Percentiles rank a stretch among this genome's conserved stretches.
phyloP scores from a whole-genome alignment of 2,113 vertebrate genomes.

The Colossoma macropomum region DNA sequence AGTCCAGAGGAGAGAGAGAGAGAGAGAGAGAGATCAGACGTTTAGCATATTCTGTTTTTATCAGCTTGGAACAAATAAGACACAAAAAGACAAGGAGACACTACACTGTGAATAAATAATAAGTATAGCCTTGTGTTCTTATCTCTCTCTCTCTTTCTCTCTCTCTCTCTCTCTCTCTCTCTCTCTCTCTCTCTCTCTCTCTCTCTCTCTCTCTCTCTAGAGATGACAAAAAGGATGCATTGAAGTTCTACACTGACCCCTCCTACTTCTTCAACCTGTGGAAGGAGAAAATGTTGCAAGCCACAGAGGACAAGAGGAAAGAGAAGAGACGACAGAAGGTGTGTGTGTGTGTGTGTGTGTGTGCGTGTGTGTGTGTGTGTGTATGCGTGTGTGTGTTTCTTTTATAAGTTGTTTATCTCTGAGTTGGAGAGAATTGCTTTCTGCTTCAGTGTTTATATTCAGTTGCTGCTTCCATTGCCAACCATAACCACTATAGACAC shows the following conservation, averaged over 20 bases:
- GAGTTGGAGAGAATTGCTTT: neutral
- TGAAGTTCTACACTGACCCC: conserved; percentile 93
- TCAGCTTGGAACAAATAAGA: neutral
- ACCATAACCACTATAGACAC: conserved; percentile 16
- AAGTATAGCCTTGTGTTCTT: neutral
- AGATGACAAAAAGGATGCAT: conserved; percentile 90
- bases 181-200: neutral
- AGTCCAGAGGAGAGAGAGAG: neutral
- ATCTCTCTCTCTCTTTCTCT: neutral
- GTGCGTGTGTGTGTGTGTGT: conserved; percentile 15
- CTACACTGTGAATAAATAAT: neutral
- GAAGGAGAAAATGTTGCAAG: conserved; percentile 97
- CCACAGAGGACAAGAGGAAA: conserved; percentile 92
- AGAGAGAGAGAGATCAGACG: neutral
- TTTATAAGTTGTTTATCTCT: neutral
- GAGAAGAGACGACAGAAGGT: conserved; percentile 94
- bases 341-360: conserved; percentile 48
- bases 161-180: neutral
- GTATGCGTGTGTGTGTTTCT: neutral
- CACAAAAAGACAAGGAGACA: neutral
- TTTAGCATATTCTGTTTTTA: neutral
- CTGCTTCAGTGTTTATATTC: conserved; percentile 16
- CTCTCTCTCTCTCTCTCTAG: conserved; percentile 61
- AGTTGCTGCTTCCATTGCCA: conserved; percentile 30
- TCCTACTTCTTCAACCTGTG: conserved; percentile 95